Conservation (phyloP, 2,888 invertebrate genomes). For the Tromatobia lineatoria region DNA sequence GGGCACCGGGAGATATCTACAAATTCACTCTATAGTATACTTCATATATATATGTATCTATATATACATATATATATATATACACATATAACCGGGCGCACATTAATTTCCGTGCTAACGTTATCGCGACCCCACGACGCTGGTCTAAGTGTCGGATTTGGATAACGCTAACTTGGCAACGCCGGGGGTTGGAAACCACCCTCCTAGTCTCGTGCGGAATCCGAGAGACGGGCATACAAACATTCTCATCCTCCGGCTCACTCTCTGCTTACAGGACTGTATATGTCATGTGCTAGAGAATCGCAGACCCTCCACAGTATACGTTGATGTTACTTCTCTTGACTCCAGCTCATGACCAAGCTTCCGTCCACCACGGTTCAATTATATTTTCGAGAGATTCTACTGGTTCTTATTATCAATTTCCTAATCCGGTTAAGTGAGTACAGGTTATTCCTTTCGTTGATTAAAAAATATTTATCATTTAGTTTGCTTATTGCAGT, state of each 20-base stretch:
- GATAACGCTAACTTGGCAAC: constrained; percentile 80
- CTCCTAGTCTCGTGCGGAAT: constrained; percentile 60
- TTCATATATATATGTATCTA: constrained; percentile 35
- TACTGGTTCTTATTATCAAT: constrained; percentile 13
- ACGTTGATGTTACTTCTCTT: constrained; percentile 5
- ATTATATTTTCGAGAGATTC: constrained; percentile 47
- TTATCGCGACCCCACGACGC: constrained; percentile 76
- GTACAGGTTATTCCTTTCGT: not conserved
- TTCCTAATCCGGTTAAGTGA: not conserved
- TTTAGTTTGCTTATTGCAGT: not conserved
- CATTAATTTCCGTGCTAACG: constrained; percentile 81
- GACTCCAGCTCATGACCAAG: constrained; percentile 7
- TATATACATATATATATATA: constrained; percentile 56
- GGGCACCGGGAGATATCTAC: not conserved
- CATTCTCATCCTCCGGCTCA: constrained; percentile 58
- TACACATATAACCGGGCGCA: constrained; percentile 66
- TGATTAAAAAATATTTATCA: not conserved
- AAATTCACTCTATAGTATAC: not conserved
- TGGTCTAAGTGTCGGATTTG: constrained; percentile 80
- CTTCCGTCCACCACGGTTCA: constrained; percentile 26
- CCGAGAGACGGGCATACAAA: constrained; percentile 60
- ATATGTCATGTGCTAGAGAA: constrained; percentile 26
- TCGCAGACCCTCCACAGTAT: constrained; percentile 9
- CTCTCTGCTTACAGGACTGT: constrained; percentile 14
- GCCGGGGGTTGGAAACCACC: constrained; percentile 71